Conservation (phyloP, 2,113 vertebrate genomes). For the Paraplagusia blochii region DNA sequence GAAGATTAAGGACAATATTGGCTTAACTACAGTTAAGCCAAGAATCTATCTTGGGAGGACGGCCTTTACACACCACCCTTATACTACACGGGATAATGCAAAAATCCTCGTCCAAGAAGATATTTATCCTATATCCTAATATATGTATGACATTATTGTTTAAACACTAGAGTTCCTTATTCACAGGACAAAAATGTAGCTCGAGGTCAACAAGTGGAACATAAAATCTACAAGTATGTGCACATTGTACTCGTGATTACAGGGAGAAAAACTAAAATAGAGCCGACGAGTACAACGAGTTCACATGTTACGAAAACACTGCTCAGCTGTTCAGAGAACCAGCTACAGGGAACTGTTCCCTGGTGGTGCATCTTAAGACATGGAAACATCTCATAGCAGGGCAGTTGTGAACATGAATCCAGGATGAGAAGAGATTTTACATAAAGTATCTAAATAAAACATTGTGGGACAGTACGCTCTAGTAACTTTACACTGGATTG, state of each 20-base stretch:
- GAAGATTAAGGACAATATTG: too few relatives aligned
- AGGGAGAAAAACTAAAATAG: constrained; percentile 36
- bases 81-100: too few relatives aligned
- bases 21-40: too few relatives aligned
- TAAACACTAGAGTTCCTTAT: constrained; percentile 14
- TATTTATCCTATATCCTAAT: too few relatives aligned
- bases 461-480: too few relatives aligned
- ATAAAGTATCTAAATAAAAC: too few relatives aligned
- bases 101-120: too few relatives aligned
- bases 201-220: constrained; percentile 44
- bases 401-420: constrained; percentile 7
- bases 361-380: not conserved
- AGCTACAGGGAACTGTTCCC: not conserved
- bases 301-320: not conserved
- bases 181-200: constrained; percentile 31
- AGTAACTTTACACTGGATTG: too few relatives aligned
- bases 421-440: constrained; percentile 25
- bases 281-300: not conserved
- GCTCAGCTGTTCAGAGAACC: not conserved
- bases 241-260: constrained; percentile 48
- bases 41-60: too few relatives aligned
- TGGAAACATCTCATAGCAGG: constrained; percentile 7
- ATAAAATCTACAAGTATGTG: constrained; percentile 42
- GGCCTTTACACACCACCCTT: too few relatives aligned
- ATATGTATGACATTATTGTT: too few relatives aligned